Evolutionary conservation across 2,888 invertebrate genomes (phyloP).

Genomic region (Tryphoninae sp.): DNA sequence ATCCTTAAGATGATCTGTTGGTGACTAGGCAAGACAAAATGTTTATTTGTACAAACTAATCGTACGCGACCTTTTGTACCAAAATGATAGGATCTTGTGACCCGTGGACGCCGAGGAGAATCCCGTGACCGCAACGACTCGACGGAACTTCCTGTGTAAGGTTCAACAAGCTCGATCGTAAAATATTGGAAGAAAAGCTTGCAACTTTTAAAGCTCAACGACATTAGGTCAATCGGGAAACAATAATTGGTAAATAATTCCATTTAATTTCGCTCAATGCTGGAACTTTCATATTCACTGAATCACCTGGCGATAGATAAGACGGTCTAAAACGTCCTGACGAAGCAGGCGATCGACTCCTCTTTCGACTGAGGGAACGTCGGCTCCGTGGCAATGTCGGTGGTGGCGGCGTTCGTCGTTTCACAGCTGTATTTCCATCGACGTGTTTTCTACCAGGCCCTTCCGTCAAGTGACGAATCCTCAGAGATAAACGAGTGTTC

Average conservation of each 20-base stretch:
- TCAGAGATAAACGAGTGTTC: slow-evolving; percentile 76
- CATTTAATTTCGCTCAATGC: neutral
- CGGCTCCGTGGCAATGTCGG: slow-evolving; percentile 64
- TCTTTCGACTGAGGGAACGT: slow-evolving; percentile 61
- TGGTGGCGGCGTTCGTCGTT: slow-evolving; percentile 61
- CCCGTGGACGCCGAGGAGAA: slow-evolving; percentile 66
- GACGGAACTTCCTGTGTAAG: slow-evolving; percentile 65
- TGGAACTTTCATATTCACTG: neutral
- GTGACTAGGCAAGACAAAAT: neutral
- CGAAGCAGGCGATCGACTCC: slow-evolving; percentile 72
- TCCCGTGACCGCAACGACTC: slow-evolving; percentile 67
- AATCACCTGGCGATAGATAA: slow-evolving; percentile 70
- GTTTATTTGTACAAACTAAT: slow-evolving; percentile 8
- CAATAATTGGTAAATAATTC: neutral
- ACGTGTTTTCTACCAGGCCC: slow-evolving; percentile 63
- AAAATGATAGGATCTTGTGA: slow-evolving; percentile 61
- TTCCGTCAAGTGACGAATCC: slow-evolving; percentile 72
- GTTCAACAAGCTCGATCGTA: slow-evolving; percentile 21
- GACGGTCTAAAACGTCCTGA: slow-evolving; percentile 67
- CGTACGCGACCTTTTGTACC: slow-evolving; percentile 63
- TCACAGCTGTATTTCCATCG: slow-evolving; percentile 65
- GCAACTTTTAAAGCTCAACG: neutral
- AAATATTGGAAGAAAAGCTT: neutral
- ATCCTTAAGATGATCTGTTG: neutral
- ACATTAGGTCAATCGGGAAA: neutral